A percentile compares a stretch with the other conserved stretches of the same genome.
These are phyloP conservation scores for Pteropus alecto DNA, from an alignment of 2,113 vertebrate species.

Conservation along the genomic window DNA sequence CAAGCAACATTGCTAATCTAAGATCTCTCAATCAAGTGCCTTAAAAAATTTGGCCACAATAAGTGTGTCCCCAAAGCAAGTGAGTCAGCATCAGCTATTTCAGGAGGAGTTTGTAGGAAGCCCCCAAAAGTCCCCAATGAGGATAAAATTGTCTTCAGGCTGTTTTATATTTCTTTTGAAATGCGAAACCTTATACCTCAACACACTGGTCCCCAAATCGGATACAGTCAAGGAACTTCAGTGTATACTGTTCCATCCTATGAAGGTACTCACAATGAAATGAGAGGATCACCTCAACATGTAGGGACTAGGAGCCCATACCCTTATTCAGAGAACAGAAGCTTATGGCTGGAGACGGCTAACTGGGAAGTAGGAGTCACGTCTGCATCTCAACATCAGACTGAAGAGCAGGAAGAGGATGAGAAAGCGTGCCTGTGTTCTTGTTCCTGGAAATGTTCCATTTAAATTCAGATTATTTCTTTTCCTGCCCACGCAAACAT, in stretches of 20 bases:
- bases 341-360: not conserved
- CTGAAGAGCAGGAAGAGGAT: not conserved
- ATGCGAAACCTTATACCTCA: not conserved
- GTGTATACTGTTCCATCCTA: not conserved
- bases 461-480: not conserved
- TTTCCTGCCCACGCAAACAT: not conserved
- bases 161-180: not conserved
- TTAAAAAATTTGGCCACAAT: slow-evolving; percentile 31
- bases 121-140: not conserved
- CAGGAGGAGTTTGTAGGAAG: not conserved
- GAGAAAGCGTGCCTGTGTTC: not conserved
- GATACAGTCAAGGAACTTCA: not conserved
- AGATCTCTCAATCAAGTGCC: not conserved
- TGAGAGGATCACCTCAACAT: not conserved
- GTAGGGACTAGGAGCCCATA: not conserved
- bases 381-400: not conserved
- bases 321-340: not conserved
- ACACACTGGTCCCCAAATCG: not conserved
- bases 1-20: slow-evolving; percentile 38
- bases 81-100: slow-evolving; percentile 64
- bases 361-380: not conserved
- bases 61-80: not conserved
- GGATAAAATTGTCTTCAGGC: not conserved
- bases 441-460: slow-evolving; percentile 47
- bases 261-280: not conserved